Percentiles rank a stretch among this genome's conserved stretches.
Evolutionary conservation across 2,888 invertebrate species (phyloP).

Genomic region (Eupithecia abbreviata): DNA sequence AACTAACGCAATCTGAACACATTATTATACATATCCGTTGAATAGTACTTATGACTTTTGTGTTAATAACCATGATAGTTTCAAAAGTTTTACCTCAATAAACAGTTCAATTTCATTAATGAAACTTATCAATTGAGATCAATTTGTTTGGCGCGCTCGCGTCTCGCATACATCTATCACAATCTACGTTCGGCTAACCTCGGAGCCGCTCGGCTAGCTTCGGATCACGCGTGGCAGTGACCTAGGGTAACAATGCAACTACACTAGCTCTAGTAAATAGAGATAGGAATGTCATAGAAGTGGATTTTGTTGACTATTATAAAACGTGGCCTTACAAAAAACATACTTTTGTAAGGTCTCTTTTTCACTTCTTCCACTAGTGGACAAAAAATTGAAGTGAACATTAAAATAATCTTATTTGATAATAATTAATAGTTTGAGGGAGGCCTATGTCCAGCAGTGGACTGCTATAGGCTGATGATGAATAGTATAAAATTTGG

Average conservation of each 20-base stretch:
- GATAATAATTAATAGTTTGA: no score
- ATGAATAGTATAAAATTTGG: no score
- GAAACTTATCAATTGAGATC: constrained; percentile 33
- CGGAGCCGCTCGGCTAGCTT: constrained; percentile 55
- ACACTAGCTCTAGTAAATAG: constrained; percentile 33
- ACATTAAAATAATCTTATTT: no score
- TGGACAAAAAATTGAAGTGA: no score
- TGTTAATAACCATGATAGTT: no score
- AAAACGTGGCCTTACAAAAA: background rate
- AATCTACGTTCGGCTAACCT: constrained; percentile 52
- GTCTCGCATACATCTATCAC: constrained; percentile 26
- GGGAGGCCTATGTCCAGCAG: no score
- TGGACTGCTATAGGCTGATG: no score
- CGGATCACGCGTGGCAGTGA: constrained; percentile 64
- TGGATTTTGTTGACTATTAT: background rate
- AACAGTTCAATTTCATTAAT: constrained; percentile 11
- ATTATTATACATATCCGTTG: no score
- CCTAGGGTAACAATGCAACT: constrained; percentile 53
- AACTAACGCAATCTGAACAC: no score
- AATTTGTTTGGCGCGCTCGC: constrained; percentile 21
- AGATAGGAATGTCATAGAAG: constrained; percentile 29
- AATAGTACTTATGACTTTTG: no score
- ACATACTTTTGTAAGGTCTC: no score
- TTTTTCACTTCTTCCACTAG: no score
- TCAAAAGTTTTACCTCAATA: background rate